These are phyloP conservation scores for Holothuria leucospilota DNA, from an alignment of 53 echinoderm and acorn worm genomes.

Conservation along the genomic window DNA sequence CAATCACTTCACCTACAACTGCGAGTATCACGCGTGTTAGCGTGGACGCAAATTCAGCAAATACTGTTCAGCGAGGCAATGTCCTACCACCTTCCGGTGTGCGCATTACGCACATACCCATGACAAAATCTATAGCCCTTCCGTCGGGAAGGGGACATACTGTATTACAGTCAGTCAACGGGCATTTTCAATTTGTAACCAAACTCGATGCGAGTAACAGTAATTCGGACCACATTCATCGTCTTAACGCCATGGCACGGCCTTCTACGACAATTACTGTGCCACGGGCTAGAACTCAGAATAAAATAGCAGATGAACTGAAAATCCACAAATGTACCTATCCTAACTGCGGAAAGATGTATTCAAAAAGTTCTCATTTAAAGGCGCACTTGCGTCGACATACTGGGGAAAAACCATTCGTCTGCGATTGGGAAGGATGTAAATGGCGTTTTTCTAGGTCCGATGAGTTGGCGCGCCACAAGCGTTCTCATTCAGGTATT, in stretches of 20 bases:
- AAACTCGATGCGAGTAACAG: background rate
- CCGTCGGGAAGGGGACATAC: slow-evolving; percentile 6
- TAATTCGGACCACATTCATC: background rate
- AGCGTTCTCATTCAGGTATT: slow-evolving; percentile 95
- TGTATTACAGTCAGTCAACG: slow-evolving; percentile 29
- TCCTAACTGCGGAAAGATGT: slow-evolving; percentile 98
- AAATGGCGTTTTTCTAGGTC: slow-evolving; percentile 98
- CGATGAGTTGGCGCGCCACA: slow-evolving; percentile 96
- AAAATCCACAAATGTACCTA: slow-evolving; percentile 98
- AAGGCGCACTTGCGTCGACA: slow-evolving; percentile 95
- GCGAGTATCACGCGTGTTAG: background rate
- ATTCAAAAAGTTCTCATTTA: slow-evolving; percentile 97
- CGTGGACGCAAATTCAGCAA: background rate
- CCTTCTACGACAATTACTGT: slow-evolving; percentile 21
- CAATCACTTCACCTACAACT: background rate
- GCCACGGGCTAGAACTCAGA: slow-evolving; percentile 33
- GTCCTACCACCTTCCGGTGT: slow-evolving; percentile 90
- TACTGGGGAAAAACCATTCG: slow-evolving; percentile 96
- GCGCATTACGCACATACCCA: slow-evolving; percentile 87
- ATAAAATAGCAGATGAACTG: slow-evolving; percentile 92
- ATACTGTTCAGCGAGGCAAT: slow-evolving; percentile 11
- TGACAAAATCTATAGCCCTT: slow-evolving; percentile 41
- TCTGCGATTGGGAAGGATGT: slow-evolving; percentile 97
- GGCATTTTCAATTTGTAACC: slow-evolving; percentile 29
- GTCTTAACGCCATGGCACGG: background rate